These are phyloP conservation scores for Sceloporus tristichus DNA, from an alignment of 2,113 vertebrate species.

Conservation along the genomic window DNA sequence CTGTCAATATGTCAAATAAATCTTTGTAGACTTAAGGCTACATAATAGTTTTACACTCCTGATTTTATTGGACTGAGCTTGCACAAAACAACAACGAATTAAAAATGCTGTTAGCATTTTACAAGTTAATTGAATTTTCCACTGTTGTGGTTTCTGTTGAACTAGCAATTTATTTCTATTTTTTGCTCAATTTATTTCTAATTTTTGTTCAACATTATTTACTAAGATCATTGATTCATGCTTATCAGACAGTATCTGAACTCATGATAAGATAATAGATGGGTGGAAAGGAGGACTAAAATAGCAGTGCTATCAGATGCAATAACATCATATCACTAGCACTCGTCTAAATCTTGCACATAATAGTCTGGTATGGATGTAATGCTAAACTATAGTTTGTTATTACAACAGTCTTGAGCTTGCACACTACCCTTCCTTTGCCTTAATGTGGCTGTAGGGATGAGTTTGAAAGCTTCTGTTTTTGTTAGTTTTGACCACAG, in stretches of 20 bases:
- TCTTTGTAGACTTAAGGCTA: conserved; percentile 4
- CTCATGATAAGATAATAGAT: neutral
- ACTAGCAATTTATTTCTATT: conserved; percentile 9
- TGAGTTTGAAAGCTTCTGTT: neutral
- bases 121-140: neutral
- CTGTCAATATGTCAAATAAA: neutral
- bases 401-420: neutral
- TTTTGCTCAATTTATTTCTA: conserved; percentile 6
- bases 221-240: conserved; percentile 3
- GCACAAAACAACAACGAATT: conserved; percentile 21
- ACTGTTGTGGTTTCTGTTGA: neutral
- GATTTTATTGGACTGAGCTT: neutral
- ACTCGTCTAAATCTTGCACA: conserved; percentile 8
- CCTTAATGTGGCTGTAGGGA: neutral
- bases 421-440: neutral
- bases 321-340: neutral
- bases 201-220: conserved; percentile 4
- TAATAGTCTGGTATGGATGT: neutral
- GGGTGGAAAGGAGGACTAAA: neutral
- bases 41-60: neutral
- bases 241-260: neutral
- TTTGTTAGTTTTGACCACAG: neutral
- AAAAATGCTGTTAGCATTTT: conserved; percentile 20
- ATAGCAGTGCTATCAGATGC: neutral
- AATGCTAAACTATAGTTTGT: neutral